Base-by-base conservation (phyloP, 2,888 invertebrate species). In the Lochmaea crataegi region DNA sequence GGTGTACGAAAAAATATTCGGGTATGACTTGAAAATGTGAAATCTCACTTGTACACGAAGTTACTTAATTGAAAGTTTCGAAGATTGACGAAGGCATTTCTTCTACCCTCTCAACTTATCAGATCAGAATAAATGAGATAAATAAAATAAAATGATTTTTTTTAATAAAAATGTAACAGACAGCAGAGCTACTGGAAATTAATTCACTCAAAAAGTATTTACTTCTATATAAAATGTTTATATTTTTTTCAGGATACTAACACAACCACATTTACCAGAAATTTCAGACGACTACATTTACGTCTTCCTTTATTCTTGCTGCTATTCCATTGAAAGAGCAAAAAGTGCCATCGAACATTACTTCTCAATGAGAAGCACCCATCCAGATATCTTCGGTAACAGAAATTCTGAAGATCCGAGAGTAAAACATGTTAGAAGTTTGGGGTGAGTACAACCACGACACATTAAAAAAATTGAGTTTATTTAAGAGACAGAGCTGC, bases 241-340 rank as follows among this genome's bases (percentile, higher is more conserved):
- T 48, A 16, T 71, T 41, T 73, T 61, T 89, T 89, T 45, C 87
- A 91, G 92, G 92, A 88, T 91, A 85, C 87, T 88, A 58, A 86
- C 89, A 38, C 91, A 91, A 83, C 88, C 90, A 0, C 90, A 91
- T 80, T 85, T 91, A 75, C 91, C 91, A 0, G 87, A 89, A 79
- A 89, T 91, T 77, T 89, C 90, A 1, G 91, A 92, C 80, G 92
- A 92, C 79, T 91, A 89, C 85, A 86, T 92, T 74, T 86, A 90
- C 79, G 86, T 92, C 77, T 92, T 92, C 85, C 88, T 92, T 9
- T 92, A 92, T 85, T 91, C 92, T 72, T 88, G 88, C 75, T 87
- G 86, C 77, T 89, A 87, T 80, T 85, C 87, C 60, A 80, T 86
- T 12, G 87, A 88, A 53, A 86, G 85, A 74, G 87, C 89, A 2